These are phyloP conservation scores for Hippocampus zosterae DNA, from an alignment of 2,113 vertebrate species.

Conservation along the genomic window DNA sequence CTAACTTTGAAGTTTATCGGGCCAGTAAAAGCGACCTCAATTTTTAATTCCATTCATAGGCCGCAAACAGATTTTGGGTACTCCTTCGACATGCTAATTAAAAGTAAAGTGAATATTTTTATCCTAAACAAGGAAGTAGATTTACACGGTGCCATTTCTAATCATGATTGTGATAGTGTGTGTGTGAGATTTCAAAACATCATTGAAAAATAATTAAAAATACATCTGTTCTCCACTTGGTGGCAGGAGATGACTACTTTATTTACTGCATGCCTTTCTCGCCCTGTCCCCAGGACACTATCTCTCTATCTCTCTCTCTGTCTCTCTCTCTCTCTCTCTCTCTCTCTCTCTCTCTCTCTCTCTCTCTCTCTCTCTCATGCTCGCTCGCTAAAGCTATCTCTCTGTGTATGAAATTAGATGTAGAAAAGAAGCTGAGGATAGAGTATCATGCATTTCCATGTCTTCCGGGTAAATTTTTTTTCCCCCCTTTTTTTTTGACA, in stretches of 20 bases:
- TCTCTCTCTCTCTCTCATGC: neutral
- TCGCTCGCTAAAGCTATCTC: neutral
- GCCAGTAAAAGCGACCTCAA: conserved; percentile 62
- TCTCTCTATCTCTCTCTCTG: neutral
- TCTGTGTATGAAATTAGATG: neutral
- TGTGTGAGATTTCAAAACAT: neutral
- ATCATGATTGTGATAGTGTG: neutral
- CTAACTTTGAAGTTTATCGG: conserved; percentile 46
- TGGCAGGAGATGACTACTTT: conserved; percentile 68
- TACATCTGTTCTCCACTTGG: conserved; percentile 57
- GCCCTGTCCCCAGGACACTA: neutral
- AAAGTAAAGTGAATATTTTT: conserved; percentile 56
- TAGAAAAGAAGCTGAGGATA: conserved; percentile 28
- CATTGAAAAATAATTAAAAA: neutral
- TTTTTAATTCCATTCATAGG: conserved; percentile 67
- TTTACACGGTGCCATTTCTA: too few species aligned
- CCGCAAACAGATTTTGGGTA: conserved; percentile 59
- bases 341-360: neutral
- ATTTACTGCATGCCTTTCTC: neutral
- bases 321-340: neutral
- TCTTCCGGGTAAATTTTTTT: neutral
- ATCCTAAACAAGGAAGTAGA: conserved; percentile 2
- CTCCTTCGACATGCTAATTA: conserved; percentile 64
- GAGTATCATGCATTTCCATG: conserved; percentile 13
- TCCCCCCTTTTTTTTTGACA: too few species aligned